Evolutionary conservation across 2,888 invertebrate genomes (phyloP).

Genomic region (Hyposoter didymator): DNA sequence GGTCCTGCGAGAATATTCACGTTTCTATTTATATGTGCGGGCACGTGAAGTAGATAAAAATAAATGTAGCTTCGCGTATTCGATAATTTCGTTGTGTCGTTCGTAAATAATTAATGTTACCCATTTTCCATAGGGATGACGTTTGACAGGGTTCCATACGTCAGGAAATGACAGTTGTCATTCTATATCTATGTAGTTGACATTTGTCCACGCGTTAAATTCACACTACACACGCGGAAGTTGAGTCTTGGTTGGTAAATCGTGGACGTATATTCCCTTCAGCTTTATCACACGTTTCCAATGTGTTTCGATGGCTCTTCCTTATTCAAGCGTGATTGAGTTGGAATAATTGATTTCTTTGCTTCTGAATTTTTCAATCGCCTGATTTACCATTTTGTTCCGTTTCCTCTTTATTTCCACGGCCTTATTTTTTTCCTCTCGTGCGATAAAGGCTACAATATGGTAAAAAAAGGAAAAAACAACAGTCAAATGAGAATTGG

Average conservation of each 20-base stretch:
- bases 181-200: neutral
- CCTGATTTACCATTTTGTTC: neutral
- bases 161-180: neutral
- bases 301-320: neutral
- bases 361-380: slow-evolving; percentile 3
- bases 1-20: neutral
- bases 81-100: neutral
- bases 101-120: neutral
- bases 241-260: slow-evolving; percentile 7
- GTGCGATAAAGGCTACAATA: neutral
- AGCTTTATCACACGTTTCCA: neutral
- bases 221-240: slow-evolving; percentile 2
- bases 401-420: neutral
- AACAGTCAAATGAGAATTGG: slow-evolving; percentile 16
- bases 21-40: neutral
- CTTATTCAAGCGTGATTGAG: neutral
- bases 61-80: neutral
- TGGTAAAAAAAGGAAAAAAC: neutral
- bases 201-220: slow-evolving; percentile 1
- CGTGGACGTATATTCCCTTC: neutral
- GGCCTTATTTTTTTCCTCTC: neutral
- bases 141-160: neutral
- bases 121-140: neutral
- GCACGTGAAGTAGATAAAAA: neutral
- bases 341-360: neutral